Base-by-base conservation (phyloP, 2,113 vertebrate species). In the Apeltes quadracus region DNA sequence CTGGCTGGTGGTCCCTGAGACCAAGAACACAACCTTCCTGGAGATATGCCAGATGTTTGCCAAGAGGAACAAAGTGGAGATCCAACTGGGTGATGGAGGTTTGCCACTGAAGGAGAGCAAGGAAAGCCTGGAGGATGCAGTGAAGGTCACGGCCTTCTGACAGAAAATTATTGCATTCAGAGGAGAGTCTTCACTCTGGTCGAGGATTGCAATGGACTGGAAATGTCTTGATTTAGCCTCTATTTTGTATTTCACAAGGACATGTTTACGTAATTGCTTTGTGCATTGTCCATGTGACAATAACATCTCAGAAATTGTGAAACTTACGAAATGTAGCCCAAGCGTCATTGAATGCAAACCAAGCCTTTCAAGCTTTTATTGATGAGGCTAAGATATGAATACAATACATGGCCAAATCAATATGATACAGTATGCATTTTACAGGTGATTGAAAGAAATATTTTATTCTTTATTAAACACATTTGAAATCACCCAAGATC, bases 11-110 rank as follows among this genome's bases (percentile, higher is more conserved):
- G 87, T 98, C 61, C 96, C 97, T 0, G 96, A 99, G 87, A 99
- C 97, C 4, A 98, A 98, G 89, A 93, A 85, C 70, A 96, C 95
- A 89, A 97, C 96, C 0, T 97, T 98, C 78, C 79, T 97, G 75
- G 96, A 98, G 85, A 94, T 98, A 91, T 95, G 94, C 75, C 93
- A 89, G 85, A 93, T 95, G 78, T 97, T 98, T 55, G 90, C 94
- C 64, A 93, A 93, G 85, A 96, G 89, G 88, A 99, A 99, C 86
- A 95, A 90, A 75, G 83, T 85, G 22, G 90, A 93, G 79, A 84
- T 93, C 75, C 82, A 87, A 71, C 61, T 88, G 46, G 83, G 84
- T 7, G 54, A 82, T 0, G 76, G 82, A 1, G 64, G 83, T 27
- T 8, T 68, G 1, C 78, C 81, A 0, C 62, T 70, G 22, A 88